Conservation (phyloP, 2,888 invertebrate species). For the Cantharis rufa region DNA sequence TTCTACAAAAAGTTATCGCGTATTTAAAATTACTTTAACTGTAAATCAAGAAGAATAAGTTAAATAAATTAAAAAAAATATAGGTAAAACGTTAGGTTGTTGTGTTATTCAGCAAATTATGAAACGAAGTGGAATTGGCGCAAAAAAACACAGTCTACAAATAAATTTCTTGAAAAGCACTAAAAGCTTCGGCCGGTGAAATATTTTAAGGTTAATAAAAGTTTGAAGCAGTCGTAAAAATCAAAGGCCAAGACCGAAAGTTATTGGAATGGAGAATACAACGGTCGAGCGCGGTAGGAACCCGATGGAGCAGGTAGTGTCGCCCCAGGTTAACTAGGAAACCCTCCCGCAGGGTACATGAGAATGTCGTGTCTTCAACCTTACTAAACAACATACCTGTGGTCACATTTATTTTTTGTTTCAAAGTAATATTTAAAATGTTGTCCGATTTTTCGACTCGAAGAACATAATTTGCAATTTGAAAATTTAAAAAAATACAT, state of each 20-base stretch:
- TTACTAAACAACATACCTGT: slow-evolving; percentile 22
- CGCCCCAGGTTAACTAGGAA: slow-evolving; percentile 55
- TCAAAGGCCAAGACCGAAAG: slow-evolving; percentile 10
- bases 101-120: neutral
- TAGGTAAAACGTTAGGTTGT: neutral
- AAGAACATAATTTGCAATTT: neutral
- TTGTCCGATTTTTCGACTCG: neutral
- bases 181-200: neutral
- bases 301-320: slow-evolving; percentile 36
- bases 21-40: neutral
- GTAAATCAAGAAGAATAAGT: neutral
- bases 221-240: slow-evolving; percentile 16
- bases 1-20: neutral
- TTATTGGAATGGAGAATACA: slow-evolving; percentile 34
- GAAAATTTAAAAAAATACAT: slow-evolving; percentile 36
- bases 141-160: neutral
- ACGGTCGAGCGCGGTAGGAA: slow-evolving; percentile 43
- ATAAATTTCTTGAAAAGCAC: neutral
- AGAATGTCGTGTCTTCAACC: slow-evolving; percentile 21
- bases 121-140: neutral
- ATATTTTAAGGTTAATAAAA: neutral
- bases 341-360: slow-evolving; percentile 53
- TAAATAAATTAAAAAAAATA: neutral
- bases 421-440: neutral
- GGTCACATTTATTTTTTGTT: slow-evolving; percentile 17